phyloP scores from a whole-genome alignment of 35 echinoderm and acorn worm species.

The Hemicentrotus pulcherrimus region DNA sequence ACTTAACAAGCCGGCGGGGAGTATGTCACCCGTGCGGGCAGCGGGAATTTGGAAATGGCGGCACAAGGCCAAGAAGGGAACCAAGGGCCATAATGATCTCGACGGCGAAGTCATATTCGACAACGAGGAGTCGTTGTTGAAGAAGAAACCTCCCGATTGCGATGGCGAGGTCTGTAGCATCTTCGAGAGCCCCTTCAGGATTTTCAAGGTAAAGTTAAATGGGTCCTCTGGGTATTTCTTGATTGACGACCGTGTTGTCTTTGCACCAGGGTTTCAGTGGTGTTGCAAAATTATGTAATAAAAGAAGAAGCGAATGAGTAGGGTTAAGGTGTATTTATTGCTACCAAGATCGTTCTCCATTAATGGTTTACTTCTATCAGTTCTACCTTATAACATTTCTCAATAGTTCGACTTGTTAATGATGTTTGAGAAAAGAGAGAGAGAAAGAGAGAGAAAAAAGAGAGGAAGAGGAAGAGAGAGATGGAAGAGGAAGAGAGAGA shows the following conservation, averaged over 20 bases:
- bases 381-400: too few relatives aligned
- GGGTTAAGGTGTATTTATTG: neutral
- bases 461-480: neutral
- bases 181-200: constrained; percentile 40
- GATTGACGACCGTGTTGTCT: neutral
- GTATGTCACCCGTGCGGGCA: neutral
- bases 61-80: constrained; percentile 10
- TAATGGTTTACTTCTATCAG: too few relatives aligned
- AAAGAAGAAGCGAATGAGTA: neutral
- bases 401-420: too few relatives aligned
- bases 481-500: neutral
- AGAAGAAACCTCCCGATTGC: neutral
- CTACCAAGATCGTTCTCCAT: too few relatives aligned
- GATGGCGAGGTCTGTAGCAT: constrained; percentile 26
- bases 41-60: neutral
- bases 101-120: constrained; percentile 18
- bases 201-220: constrained; percentile 3
- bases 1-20: neutral
- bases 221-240: neutral
- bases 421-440: neutral
- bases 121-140: neutral
- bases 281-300: neutral
- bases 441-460: neutral
- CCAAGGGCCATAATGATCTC: neutral
- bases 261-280: neutral